Evolutionary conservation across 2,113 vertebrate genomes (phyloP).

Genomic region (Mesitornis unicolor): DNA sequence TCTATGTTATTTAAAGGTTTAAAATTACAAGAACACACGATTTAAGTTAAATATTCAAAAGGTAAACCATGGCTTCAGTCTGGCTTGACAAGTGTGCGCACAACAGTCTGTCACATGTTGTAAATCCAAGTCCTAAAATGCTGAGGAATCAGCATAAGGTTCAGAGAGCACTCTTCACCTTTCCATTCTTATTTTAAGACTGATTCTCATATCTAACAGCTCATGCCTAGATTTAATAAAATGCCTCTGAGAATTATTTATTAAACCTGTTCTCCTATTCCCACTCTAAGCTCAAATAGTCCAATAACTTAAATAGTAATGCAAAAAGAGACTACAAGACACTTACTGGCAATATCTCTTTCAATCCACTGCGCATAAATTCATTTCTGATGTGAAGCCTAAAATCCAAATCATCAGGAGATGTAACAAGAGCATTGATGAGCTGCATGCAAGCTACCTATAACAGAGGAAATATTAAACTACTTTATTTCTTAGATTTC

Average conservation of each 20-base stretch:
- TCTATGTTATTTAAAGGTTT: not conserved
- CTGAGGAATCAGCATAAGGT: not conserved
- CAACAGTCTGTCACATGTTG: not conserved
- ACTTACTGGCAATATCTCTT: conserved; percentile 93
- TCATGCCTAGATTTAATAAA: conserved; percentile 26
- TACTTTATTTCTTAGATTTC: not conserved
- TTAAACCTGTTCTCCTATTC: not conserved
- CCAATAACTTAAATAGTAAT: conserved; percentile 80
- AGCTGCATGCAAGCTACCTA: conserved; percentile 99
- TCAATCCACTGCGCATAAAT: conserved; percentile 97
- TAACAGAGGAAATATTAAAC: conserved; percentile 51
- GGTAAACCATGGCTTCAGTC: not conserved
- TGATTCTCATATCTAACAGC: not conserved
- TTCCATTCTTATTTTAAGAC: conserved; percentile 40
- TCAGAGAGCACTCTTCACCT: conserved; percentile 5
- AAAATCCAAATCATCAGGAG: conserved; percentile 97
- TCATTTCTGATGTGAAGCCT: conserved; percentile 98
- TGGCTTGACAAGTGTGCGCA: not conserved
- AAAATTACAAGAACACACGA: not conserved
- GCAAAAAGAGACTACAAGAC: conserved; percentile 51
- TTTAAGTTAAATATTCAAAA: not conserved
- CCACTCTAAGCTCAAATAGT: conserved; percentile 27
- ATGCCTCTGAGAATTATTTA: not conserved
- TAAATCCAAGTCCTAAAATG: conserved; percentile 3
- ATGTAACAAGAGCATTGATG: conserved; percentile 97